Conservation (phyloP, 2,888 invertebrate genomes). For the Rugalucina vietnamica region DNA sequence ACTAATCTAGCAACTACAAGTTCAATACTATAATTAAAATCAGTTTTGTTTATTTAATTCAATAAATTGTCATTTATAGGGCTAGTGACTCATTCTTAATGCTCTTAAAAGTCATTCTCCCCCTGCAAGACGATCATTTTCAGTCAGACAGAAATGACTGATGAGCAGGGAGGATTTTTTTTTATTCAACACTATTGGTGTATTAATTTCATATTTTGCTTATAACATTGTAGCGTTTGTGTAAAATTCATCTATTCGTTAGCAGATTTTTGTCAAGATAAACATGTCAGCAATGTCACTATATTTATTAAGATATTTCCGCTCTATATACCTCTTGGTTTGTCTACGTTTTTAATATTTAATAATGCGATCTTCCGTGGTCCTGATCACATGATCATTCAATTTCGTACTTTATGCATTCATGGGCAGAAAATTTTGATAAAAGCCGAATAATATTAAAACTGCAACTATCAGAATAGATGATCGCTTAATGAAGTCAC, state of each 20-base stretch:
- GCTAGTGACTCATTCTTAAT: no score
- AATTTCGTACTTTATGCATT: slow-evolving; percentile 5
- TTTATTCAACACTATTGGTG: not conserved
- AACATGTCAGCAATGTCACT: not conserved
- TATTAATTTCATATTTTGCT: slow-evolving; percentile 4
- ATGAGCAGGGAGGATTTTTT: no score
- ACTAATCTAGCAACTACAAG: no score
- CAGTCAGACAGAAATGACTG: no score
- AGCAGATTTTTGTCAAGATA: not conserved
- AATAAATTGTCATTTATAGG: no score
- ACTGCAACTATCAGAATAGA: not conserved
- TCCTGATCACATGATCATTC: slow-evolving; percentile 6
- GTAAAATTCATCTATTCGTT: not conserved
- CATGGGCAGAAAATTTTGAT: not conserved
- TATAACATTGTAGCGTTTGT: not conserved
- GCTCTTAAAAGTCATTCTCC: no score
- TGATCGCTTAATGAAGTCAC: no score
- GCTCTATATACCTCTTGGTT: not conserved
- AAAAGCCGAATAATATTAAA: not conserved
- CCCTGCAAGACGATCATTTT: no score
- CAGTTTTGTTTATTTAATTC: no score
- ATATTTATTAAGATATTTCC: not conserved
- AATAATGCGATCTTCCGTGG: slow-evolving; percentile 8
- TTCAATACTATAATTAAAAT: no score
- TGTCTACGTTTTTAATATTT: not conserved